phyloP scores from a whole-genome alignment of 2,113 vertebrate genomes.

The Prunella himalayana region DNA sequence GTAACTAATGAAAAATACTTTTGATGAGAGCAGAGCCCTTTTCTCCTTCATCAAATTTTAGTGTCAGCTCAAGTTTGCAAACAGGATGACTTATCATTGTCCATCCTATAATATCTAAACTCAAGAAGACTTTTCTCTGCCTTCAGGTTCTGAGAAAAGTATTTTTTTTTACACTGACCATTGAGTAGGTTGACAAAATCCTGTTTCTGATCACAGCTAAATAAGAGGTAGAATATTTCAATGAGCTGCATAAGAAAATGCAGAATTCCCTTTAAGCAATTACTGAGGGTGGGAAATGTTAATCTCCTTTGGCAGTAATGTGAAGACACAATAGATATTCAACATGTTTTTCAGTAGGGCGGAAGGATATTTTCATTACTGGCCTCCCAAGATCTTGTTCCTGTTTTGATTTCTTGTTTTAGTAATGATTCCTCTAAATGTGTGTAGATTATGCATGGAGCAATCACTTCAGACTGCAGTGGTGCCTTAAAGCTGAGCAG shows the following conservation, averaged over 20 bases:
- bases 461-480: neutral
- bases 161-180: neutral
- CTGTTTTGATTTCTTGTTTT: slow-evolving; percentile 39
- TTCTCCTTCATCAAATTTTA: neutral
- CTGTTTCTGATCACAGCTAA: neutral
- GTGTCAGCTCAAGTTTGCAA: neutral
- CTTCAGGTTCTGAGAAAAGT: neutral
- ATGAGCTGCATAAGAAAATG: neutral
- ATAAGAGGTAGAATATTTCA: neutral
- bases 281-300: neutral
- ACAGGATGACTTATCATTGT: neutral
- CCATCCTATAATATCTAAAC: neutral
- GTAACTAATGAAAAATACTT: neutral
- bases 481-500: neutral
- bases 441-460: neutral
- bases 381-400: neutral
- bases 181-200: neutral
- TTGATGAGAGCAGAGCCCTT: neutral
- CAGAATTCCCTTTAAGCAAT: neutral
- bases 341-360: neutral
- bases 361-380: slow-evolving; percentile 34
- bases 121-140: neutral
- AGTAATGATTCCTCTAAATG: neutral
- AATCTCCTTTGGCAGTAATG: neutral
- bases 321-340: neutral